Conservation (phyloP, 2,888 invertebrate species). For the Melanostoma scalare region DNA sequence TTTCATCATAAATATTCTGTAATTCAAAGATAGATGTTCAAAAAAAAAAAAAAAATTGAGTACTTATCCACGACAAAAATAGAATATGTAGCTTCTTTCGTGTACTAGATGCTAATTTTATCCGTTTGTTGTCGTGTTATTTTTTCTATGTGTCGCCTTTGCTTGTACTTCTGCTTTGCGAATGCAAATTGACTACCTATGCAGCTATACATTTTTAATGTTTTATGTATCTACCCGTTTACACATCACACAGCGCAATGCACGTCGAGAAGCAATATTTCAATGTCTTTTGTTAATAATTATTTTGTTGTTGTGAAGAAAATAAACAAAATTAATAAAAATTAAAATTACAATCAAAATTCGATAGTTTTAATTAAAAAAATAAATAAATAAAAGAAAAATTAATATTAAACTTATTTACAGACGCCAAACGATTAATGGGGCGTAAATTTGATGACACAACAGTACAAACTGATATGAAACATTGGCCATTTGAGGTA, state of each 20-base stretch:
- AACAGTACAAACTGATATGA: slow-evolving; percentile 96
- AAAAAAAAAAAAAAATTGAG: slow-evolving; percentile 24
- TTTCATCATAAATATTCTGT: slow-evolving; percentile 52
- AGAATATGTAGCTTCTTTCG: slow-evolving; percentile 48
- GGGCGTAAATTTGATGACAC: slow-evolving; percentile 94
- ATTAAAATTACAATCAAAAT: slow-evolving; percentile 40
- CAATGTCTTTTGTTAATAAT: slow-evolving; percentile 50
- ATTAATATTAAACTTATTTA: slow-evolving; percentile 65
- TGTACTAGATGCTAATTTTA: slow-evolving; percentile 67
- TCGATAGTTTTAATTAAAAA: slow-evolving; percentile 30
- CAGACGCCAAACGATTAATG: slow-evolving; percentile 96
- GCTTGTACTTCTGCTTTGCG: slow-evolving; percentile 34
- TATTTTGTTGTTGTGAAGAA: slow-evolving; percentile 42
- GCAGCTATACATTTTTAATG: slow-evolving; percentile 45
- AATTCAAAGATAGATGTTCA: slow-evolving; percentile 47
- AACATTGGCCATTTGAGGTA: slow-evolving; percentile 97
- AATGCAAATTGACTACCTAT: slow-evolving; percentile 51
- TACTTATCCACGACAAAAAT: slow-evolving; percentile 58
- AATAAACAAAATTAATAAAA: slow-evolving; percentile 15
- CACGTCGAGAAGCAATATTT: slow-evolving; percentile 41
- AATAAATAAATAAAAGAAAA: slow-evolving; percentile 13
- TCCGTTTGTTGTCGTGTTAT: slow-evolving; percentile 53
- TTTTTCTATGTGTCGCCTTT: slow-evolving; percentile 38
- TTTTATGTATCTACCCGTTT: slow-evolving; percentile 32
- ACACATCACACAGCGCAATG: slow-evolving; percentile 21